These are phyloP conservation scores for Pinna nobilis DNA, from an alignment of 1,140 invertebrate species.

Conservation along the genomic window DNA sequence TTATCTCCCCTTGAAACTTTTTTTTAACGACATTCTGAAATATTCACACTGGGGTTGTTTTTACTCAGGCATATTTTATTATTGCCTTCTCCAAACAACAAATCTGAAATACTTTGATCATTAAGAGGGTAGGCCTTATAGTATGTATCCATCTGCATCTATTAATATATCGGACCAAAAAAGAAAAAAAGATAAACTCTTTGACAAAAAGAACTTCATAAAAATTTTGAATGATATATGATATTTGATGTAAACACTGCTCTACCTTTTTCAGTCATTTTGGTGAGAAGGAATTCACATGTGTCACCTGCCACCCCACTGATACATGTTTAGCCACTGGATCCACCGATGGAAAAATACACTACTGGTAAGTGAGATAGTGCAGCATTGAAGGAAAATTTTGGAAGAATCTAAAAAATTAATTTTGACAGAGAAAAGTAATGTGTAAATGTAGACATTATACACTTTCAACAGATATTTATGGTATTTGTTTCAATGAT, in stretches of 20 bases:
- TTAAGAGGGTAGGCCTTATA: not conserved
- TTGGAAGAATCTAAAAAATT: not conserved
- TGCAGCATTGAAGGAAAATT: not conserved
- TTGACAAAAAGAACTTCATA: not conserved
- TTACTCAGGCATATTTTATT: too few relatives aligned
- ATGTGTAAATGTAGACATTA: not conserved
- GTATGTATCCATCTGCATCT: not conserved
- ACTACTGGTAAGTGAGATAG: slow-evolving; percentile 78
- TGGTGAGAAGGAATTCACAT: slow-evolving; percentile 77
- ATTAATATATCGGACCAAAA: not conserved
- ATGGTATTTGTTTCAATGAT: not conserved
- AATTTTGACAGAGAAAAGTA: not conserved
- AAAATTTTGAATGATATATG: not conserved
- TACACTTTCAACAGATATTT: not conserved
- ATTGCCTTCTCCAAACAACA: not conserved
- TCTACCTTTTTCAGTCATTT: not conserved
- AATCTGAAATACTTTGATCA: not conserved
- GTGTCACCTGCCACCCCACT: slow-evolving; percentile 82
- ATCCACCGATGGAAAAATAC: slow-evolving; percentile 81
- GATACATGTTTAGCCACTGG: slow-evolving; percentile 83
- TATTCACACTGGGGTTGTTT: too few relatives aligned
- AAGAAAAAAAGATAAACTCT: not conserved
- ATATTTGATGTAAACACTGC: not conserved
- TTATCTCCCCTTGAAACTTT: not conserved
- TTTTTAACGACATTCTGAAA: slow-evolving; percentile 4